Base-by-base conservation (phyloP, 2,888 invertebrate species). In the Formica aserva region DNA sequence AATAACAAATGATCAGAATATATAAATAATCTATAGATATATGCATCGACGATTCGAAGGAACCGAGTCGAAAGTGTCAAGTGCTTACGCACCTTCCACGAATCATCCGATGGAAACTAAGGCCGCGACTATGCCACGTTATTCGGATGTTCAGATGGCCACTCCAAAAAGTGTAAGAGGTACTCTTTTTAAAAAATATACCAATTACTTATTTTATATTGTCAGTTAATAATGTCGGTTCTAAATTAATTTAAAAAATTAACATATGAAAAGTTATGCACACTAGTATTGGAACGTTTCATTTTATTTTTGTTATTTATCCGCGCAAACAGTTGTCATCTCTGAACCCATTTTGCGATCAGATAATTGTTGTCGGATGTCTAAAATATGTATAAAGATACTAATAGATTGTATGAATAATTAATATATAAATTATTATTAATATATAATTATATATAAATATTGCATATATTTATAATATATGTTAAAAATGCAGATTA, bases 61-160 rank as follows among this genome's bases (percentile, higher is more conserved):
- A 60, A 32, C 8, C 18, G 90, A 91, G 35, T 57, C 67, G 15
- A 87, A 80, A 57, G 74, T 86, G 60, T 67, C 86, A 4, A 87
- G 76, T 4, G n/a, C 80, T 18, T 88, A 90, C 65, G 81, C 75
- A 55, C 66, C 89, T 35, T 72, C 91, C 1, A 78, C 83, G 13
- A 89, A 88, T 65, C 85, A 85, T 18, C 85, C 93, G 11, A 93
- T 94, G 1, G 92, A 94, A 67, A 91, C 92, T 78, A 92, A 94
- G 11, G 92, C 94, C 0, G 93, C 95, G 0, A 95, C 95, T 45
- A 90, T 94, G 66, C 93, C 94, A 13, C 92, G 95, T 62, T 93
- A 92, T 84, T 94, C 94, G 1, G 95, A 95, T 86, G 87, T 92
- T 48, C 92, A 92, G 29, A 83, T 87, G 57, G 87, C 91, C 55